These are phyloP conservation scores for Plectrocnemia conspersa DNA, from an alignment of 1,140 invertebrate genomes.

Conservation along the genomic window DNA sequence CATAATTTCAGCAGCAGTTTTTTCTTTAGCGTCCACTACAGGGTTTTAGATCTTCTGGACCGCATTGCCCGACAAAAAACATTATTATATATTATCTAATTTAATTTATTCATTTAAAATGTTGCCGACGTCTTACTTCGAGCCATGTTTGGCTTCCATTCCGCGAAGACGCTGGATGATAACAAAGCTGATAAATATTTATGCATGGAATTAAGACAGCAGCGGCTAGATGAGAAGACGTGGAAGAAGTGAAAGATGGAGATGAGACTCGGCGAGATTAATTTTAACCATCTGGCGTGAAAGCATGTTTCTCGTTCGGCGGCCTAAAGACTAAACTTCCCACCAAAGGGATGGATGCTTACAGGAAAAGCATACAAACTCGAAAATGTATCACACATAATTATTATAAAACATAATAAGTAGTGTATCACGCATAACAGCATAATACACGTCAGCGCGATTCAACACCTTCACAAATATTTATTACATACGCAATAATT, in stretches of 20 bases:
- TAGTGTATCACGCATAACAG: too few relatives aligned
- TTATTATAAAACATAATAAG: too few relatives aligned
- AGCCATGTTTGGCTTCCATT: not conserved
- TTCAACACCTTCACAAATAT: too few relatives aligned
- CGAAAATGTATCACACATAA: too few relatives aligned
- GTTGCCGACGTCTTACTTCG: slow-evolving; percentile 1
- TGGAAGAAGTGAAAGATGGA: slow-evolving; percentile 20
- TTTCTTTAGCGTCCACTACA: too few relatives aligned
- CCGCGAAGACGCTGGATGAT: slow-evolving; percentile 9
- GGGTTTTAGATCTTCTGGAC: too few relatives aligned
- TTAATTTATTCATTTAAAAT: not conserved
- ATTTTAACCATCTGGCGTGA: slow-evolving; percentile 26
- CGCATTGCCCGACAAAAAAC: too few relatives aligned
- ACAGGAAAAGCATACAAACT: not conserved
- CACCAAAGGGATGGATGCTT: not conserved
- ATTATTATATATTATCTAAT: too few relatives aligned
- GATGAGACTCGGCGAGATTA: slow-evolving; percentile 19
- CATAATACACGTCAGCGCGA: too few relatives aligned
- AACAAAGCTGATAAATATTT: slow-evolving; percentile 24
- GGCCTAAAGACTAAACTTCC: not conserved
- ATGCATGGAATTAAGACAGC: slow-evolving; percentile 22
- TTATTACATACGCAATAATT: too few relatives aligned
- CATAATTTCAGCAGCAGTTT: too few relatives aligned
- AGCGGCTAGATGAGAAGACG: slow-evolving; percentile 7
- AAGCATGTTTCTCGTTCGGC: slow-evolving; percentile 19